Percentiles rank a stretch among this genome's conserved stretches.
Conservation (phyloP, 2,797 vertebrate species). For the Glossophaga mutica region DNA sequence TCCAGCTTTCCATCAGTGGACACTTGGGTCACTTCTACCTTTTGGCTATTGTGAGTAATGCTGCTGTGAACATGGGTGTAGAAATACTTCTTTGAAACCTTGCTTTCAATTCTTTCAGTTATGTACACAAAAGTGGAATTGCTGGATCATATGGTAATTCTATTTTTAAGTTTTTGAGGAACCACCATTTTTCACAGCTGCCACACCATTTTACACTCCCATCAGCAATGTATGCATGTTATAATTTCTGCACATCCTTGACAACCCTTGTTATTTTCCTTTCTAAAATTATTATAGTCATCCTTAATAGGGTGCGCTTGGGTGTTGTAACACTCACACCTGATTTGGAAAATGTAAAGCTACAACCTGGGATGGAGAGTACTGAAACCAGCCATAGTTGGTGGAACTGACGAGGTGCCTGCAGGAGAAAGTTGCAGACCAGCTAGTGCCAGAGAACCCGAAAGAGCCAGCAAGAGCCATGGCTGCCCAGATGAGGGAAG, state of each 20-base stretch:
- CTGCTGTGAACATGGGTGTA: background rate
- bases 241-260: background rate
- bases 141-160: background rate
- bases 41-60: background rate
- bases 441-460: background rate
- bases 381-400: background rate
- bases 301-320: background rate
- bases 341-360: background rate
- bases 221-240: background rate
- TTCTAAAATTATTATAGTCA: background rate
- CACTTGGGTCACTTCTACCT: background rate
- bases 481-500: conserved; percentile 57
- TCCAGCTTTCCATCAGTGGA: background rate
- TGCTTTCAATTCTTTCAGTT: background rate
- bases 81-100: background rate
- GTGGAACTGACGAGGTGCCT: background rate
- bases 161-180: conserved; percentile 12
- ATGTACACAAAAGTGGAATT: background rate
- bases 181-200: background rate
- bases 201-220: background rate
- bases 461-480: background rate
- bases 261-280: background rate
- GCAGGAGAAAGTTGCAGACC: background rate
- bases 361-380: background rate
- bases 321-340: background rate